Evolutionary conservation across 2,113 vertebrate genomes (phyloP), one percentile per base, ranked within the genome.

Genomic region (Nansenia antarctica): DNA sequence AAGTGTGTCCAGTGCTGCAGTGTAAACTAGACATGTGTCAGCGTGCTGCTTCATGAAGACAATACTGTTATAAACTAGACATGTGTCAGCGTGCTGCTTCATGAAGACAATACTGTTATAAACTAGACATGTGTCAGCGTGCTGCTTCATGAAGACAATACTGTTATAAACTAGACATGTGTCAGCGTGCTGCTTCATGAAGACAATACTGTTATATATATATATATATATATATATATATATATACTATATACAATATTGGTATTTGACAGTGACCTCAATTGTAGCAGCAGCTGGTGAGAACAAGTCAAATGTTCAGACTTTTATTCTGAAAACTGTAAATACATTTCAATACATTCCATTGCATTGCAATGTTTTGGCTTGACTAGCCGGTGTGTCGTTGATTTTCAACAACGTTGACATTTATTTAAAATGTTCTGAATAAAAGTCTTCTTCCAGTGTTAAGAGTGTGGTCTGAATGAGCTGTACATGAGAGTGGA

Each of bases 401-500:
- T n/a, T n/a, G n/a, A n/a, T n/a, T n/a, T n/a, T n/a, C n/a, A n/a
- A n/a, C n/a, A n/a, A n/a, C n/a, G n/a, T n/a, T n/a, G n/a, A n/a
- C n/a, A n/a, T n/a, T n/a, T n/a, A n/a, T n/a, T n/a, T n/a, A n/a
- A n/a, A n/a, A n/a, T n/a, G n/a, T n/a, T n/a, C n/a, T n/a, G n/a
- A n/a, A n/a, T n/a, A n/a, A n/a, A n/a, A n/a, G n/a, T n/a, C 60
- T 62, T 49, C 34, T 74, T 73, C 66, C 67, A n/a, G n/a, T n/a
- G n/a, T n/a, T n/a, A n/a, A n/a, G n/a, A n/a, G n/a, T 37, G 82
- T 74, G 55, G 78, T 24, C 26, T 14, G 3, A 67, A 72, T 29
- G 4, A 15, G 27, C 65, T 63, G 78, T 87, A 86, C 86, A 88
- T 89, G 77, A 85, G 77, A 79, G 68, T 62, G 77, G 80, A 83